Evolutionary conservation across 2,888 invertebrate species (phyloP), one percentile per base, ranked within the genome.

Genomic region (Monopis laevigella): DNA sequence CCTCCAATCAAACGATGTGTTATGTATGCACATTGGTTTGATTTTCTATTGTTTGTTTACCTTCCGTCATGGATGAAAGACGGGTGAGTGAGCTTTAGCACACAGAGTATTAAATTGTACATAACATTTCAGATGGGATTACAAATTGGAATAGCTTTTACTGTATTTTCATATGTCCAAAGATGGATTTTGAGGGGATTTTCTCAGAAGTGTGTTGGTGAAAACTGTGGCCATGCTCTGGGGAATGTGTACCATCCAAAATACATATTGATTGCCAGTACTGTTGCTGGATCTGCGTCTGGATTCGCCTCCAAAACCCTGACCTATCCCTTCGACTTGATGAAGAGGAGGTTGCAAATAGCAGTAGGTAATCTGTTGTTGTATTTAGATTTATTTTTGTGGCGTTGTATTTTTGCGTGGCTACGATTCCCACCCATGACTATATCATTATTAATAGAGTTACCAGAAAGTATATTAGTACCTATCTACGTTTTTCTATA

Each of bases 261-360:
- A 27, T 45, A 61, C 14, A 32, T 77, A 0, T 43, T 73, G 75
- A 5, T 66, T 0, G 71, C 75, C 1, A 71, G 65, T 45, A 53
- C 61, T 0, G 2, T 85, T 0, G 87, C 88, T 46, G 92, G 91
- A 1, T 83, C 85, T n/a, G 48, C 84, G 1, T 85, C 94, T 1
- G 95, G 94, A 0, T 73, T 92, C 43, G 56, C 85, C 16, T 87
- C 93, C 0, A 96, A 96, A 73, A 84, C 87, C 1, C 51, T 84
- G 2, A 86, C 95, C 0, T 96, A 96, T 67, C 96, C 96, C 0
- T 84, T 96, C 26, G 96, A 97, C 65, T 75, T 96, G 49, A 84
- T 88, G 1, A 90, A 93, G 56, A 90, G 94, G 57, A 84, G 96
- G 35, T 72, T 96, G 53, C 96, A 96, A 68, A 87, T 95, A 45